Percentiles rank a stretch among this genome's conserved stretches.
phyloP scores from a whole-genome alignment of 2,888 invertebrate genomes.

The Rosalia funebris region DNA sequence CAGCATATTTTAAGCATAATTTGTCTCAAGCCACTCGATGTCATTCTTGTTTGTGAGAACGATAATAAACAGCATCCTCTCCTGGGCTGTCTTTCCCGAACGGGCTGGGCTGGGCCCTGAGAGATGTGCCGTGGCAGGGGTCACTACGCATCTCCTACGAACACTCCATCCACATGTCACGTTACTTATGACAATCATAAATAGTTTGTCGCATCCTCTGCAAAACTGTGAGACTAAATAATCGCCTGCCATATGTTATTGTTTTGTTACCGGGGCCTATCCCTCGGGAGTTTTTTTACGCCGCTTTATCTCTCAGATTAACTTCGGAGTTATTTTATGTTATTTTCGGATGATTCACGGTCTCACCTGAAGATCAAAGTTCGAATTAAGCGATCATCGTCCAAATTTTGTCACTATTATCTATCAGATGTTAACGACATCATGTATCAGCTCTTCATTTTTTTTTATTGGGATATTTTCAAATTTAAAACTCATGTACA shows the following conservation, averaged over 20 bases:
- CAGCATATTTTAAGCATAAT: slow-evolving; percentile 45
- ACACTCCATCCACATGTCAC: slow-evolving; percentile 43
- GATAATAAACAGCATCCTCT: slow-evolving; percentile 32
- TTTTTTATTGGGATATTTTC: too few relatives aligned
- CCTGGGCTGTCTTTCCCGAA: slow-evolving; percentile 30
- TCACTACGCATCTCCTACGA: slow-evolving; percentile 31
- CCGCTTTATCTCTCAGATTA: slow-evolving; percentile 18
- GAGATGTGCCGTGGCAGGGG: slow-evolving; percentile 36
- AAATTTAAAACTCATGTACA: too few relatives aligned
- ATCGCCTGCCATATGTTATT: slow-evolving; percentile 42
- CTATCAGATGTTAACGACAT: too few relatives aligned
- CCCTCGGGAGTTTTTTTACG: slow-evolving; percentile 22
- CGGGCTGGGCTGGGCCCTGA: slow-evolving; percentile 40
- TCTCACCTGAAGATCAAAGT: neutral
- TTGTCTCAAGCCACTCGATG: slow-evolving; percentile 41
- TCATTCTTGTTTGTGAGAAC: slow-evolving; percentile 33
- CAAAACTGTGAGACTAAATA: slow-evolving; percentile 47
- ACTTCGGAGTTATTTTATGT: slow-evolving; percentile 6
- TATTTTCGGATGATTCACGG: neutral
- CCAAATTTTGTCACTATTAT: too few relatives aligned
- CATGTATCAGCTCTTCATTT: too few relatives aligned
- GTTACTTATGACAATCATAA: slow-evolving; percentile 51
- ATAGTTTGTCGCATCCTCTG: slow-evolving; percentile 49
- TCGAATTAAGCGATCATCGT: too few relatives aligned
- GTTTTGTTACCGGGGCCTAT: slow-evolving; percentile 35